Conservation (phyloP, 2,888 invertebrate species). For the Perizoma flavofasciatum region DNA sequence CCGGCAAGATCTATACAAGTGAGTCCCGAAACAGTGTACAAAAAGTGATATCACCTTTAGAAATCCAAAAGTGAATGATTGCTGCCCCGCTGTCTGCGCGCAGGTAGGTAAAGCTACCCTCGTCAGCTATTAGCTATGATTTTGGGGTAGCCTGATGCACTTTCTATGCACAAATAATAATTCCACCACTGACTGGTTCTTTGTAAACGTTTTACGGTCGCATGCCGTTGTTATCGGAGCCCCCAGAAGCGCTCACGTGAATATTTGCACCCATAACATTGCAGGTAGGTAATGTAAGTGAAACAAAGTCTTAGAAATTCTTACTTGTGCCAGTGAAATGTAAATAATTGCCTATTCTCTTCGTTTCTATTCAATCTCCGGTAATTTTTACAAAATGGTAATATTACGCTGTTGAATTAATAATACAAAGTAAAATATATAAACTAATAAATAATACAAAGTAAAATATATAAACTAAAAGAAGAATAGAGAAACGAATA, state of each 20-base stretch:
- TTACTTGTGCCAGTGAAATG: too few species aligned
- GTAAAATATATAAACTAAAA: too few species aligned
- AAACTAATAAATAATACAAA: too few species aligned
- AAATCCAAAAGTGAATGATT: not conserved
- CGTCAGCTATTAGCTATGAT: slow-evolving; percentile 10
- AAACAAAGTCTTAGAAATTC: too few species aligned
- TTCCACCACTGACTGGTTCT: not conserved
- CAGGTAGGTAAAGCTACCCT: slow-evolving; percentile 23
- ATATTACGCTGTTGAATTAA: too few species aligned
- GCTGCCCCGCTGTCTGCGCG: not conserved
- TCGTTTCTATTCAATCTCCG: too few species aligned
- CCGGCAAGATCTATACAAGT: slow-evolving; percentile 53
- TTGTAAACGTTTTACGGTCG: slow-evolving; percentile 6
- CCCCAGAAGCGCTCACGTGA: not conserved
- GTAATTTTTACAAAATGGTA: too few species aligned
- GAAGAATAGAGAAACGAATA: too few species aligned
- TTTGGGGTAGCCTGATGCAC: slow-evolving; percentile 18
- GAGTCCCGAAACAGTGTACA: slow-evolving; percentile 45
- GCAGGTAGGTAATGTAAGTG: too few species aligned
- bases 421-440: too few species aligned
- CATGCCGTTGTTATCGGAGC: slow-evolving; percentile 9
- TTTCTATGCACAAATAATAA: slow-evolving; percentile 6
- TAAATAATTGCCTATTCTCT: too few species aligned
- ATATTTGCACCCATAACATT: too few species aligned
- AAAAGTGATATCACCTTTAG: slow-evolving; percentile 9